Evolutionary conservation across 2,113 vertebrate genomes (phyloP), one percentile per base, ranked within the genome.

Genomic region (Tenebrosternarchus preto): DNA sequence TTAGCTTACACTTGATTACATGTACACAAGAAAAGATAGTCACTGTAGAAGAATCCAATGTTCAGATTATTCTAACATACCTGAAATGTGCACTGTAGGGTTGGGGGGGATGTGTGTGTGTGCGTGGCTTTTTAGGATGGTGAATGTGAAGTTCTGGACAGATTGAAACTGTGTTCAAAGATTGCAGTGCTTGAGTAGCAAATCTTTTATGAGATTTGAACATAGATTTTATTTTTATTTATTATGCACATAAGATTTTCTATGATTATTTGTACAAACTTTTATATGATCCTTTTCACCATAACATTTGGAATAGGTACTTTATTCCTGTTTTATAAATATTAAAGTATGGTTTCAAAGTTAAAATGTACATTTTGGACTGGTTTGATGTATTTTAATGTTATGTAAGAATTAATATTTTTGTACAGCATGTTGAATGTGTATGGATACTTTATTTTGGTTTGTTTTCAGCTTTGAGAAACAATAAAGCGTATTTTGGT

Each of bases 381-480:
- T 72, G 64, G 70, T 76, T 82, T 69, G 72, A 80, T 39, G 55
- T 86, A 67, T 85, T 82, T 85, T 76, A 60, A 81, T 87, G 79
- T 77, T 33, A 73, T 77, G 39, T 86, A 77, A 73, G 39, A 87
- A 68, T 83, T 75, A n/a, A 77, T 86, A 87, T 89, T 89, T 90
- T 88, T 90, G 90, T 91, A 90, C 84, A 89, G 84, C 31, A 78
- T 82, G 67, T 85, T 20, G 56, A 81, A 56, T 84, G 87, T 88
- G 69, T 82, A 82, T 57, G 77, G 73, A 66, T 53, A 64, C 39
- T 77, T 84, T 55, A 24, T 60, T 81, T 78, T 27, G 16, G 55
- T 9, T 79, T 73, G 8, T 82, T 6, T 78, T 88, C 63, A 86
- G 77, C 69, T 70, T 76, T 68, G 33, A 80, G 78, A 85, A 75